Conservation (phyloP, 2,113 vertebrate species). For the Rallus limicola region DNA sequence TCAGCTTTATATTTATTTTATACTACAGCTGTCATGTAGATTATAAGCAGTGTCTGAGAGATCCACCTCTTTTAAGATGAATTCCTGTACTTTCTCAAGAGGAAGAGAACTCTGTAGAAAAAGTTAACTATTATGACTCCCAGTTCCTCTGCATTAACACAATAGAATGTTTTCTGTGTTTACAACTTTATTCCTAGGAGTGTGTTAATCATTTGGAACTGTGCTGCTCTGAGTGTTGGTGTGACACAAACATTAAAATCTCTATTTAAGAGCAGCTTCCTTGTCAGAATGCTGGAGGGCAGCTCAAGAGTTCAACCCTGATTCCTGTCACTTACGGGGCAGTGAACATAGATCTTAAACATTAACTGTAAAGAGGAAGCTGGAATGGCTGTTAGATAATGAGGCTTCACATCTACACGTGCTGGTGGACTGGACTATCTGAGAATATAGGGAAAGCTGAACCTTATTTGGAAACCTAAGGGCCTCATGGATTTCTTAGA, state of each 20-base stretch:
- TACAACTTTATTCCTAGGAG: background rate
- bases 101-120: background rate
- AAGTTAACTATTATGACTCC: background rate
- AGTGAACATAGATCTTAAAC: background rate
- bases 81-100: background rate
- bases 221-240: background rate
- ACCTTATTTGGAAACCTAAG: background rate
- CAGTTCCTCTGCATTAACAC: background rate
- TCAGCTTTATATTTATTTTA: background rate
- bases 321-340: background rate
- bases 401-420: background rate
- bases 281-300: background rate
- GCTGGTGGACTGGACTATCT: background rate
- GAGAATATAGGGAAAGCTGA: background rate
- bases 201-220: background rate
- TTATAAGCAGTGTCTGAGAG: background rate
- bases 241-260: background rate
- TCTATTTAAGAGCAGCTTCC: background rate
- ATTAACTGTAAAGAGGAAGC: background rate
- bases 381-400: background rate
- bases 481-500: background rate
- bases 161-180: background rate
- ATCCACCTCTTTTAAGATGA: background rate
- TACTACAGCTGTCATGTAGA: background rate
- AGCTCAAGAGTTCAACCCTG: background rate